phyloP scores from a whole-genome alignment of 2,888 invertebrate species.

The Chloromyia formosa region DNA sequence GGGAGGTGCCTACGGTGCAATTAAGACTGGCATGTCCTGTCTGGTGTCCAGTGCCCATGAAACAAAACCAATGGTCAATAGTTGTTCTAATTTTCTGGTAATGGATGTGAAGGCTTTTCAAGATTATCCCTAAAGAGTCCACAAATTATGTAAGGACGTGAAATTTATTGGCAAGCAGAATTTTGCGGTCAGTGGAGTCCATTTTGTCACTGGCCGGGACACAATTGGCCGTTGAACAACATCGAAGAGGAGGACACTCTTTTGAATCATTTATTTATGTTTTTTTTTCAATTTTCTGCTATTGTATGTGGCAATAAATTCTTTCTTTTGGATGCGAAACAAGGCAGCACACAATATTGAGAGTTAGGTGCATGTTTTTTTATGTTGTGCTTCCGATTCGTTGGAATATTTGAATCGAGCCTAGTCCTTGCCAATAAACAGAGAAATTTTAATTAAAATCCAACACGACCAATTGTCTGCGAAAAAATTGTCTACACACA shows the following conservation, averaged over 20 bases:
- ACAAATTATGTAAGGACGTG: slow-evolving; percentile 7
- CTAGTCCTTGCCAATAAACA: not conserved
- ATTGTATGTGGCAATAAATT: slow-evolving; percentile 10
- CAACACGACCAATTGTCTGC: not conserved
- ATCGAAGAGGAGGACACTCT: slow-evolving; percentile 21
- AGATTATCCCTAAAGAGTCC: not conserved
- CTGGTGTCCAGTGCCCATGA: not conserved
- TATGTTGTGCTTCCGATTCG: not conserved
- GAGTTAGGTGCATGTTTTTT: not conserved
- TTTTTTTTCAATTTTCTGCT: slow-evolving; percentile 26
- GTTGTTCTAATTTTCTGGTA: not conserved
- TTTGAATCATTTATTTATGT: not conserved
- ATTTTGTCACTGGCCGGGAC: not conserved
- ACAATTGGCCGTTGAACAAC: not conserved
- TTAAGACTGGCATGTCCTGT: not conserved
- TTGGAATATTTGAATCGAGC: not conserved
- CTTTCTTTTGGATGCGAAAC: not conserved
- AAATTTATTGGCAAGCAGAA: slow-evolving; percentile 5
- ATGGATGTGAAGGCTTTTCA: not conserved
- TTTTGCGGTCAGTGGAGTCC: slow-evolving; percentile 5
- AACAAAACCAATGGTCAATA: not conserved
- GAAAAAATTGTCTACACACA: too few relatives aligned
- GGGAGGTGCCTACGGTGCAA: not conserved
- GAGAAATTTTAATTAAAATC: not conserved
- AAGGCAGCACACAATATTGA: not conserved